Percentiles rank a stretch among this genome's conserved stretches.
These are phyloP conservation scores for Condylostylus longicornis DNA, from an alignment of 1,140 invertebrate species.

Conservation along the genomic window DNA sequence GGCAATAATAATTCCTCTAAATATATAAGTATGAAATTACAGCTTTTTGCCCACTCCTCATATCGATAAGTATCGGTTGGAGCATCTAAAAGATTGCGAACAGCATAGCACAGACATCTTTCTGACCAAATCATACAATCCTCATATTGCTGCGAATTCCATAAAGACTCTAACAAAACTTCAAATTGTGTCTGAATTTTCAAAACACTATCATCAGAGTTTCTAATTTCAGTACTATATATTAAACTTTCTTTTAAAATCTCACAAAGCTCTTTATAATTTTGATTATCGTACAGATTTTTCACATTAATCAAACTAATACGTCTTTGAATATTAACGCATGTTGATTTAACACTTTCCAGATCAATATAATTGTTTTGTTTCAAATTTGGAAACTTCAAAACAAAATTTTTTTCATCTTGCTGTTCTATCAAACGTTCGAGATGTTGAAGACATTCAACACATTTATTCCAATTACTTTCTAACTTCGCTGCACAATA, in stretches of 20 bases:
- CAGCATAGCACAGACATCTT: constrained; percentile 46
- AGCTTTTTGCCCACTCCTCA: constrained; percentile 44
- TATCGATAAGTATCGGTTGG: constrained; percentile 37
- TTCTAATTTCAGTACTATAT: constrained; percentile 37
- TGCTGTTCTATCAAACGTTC: neutral
- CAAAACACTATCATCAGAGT: constrained; percentile 33
- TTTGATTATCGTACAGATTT: constrained; percentile 41
- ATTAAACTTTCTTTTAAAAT: constrained; percentile 43
- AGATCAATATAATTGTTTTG: constrained; percentile 4
- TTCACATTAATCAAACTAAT: constrained; percentile 32
- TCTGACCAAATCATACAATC: constrained; percentile 63
- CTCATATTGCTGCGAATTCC: constrained; percentile 33
- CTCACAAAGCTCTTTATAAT: constrained; percentile 43
- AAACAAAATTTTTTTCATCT: neutral
- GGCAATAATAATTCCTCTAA: constrained; percentile 47
- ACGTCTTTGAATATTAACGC: constrained; percentile 12
- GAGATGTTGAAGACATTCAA: constrained; percentile 2
- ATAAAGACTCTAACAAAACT: constrained; percentile 56
- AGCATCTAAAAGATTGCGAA: constrained; percentile 40
- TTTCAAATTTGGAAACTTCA: constrained; percentile 5
- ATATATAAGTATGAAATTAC: constrained; percentile 49
- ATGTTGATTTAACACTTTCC: constrained; percentile 10
- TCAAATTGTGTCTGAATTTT: constrained; percentile 32
- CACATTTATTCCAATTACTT: neutral
- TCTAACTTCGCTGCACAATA: constrained; percentile 1